phyloP scores from a whole-genome alignment of 2,113 vertebrate genomes.

The Oryzias javanicus region DNA sequence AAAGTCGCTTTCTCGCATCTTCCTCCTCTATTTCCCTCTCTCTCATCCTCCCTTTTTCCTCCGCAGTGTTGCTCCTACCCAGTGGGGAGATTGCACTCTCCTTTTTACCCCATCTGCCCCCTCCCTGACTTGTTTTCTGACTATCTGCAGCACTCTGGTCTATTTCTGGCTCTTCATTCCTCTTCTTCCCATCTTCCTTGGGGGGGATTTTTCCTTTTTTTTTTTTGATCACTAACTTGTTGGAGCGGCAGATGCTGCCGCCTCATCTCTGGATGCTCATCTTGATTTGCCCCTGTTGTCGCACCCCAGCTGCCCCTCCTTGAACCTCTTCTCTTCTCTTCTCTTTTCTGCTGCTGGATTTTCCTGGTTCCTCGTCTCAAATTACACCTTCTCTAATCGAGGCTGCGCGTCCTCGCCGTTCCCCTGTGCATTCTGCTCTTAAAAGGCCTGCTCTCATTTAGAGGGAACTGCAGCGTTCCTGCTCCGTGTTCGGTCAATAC shows the following conservation, averaged over 20 bases:
- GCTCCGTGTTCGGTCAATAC: conserved; percentile 22
- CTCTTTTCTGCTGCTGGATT: background rate
- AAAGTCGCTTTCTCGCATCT: conserved; percentile 28
- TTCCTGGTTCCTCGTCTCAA: conserved; percentile 1
- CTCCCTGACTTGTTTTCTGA: background rate
- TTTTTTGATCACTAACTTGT: conserved; percentile 41
- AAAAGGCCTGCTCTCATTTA: conserved; percentile 33
- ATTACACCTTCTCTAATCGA: conserved; percentile 30
- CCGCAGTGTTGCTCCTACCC: conserved; percentile 54
- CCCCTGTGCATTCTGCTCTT: conserved; percentile 11
- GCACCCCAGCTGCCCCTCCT: conserved; percentile 17
- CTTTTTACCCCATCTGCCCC: background rate
- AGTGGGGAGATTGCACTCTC: conserved; percentile 26
- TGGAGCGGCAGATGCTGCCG: conserved; percentile 17
- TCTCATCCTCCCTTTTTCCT: conserved; percentile 36
- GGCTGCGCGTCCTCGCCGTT: conserved; percentile 5
- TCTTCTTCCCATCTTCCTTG: conserved; percentile 21
- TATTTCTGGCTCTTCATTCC: conserved; percentile 52
- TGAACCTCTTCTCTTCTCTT: background rate
- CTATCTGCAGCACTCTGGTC: conserved; percentile 34
- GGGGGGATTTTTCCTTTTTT: too few relatives aligned
- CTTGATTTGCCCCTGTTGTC: conserved; percentile 24
- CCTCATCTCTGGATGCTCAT: conserved; percentile 21
- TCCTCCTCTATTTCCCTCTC: conserved; percentile 21
- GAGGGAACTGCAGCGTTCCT: conserved; percentile 12